Evolutionary conservation across 2,113 vertebrate genomes (phyloP).

Genomic region (Apistogramma diplotaenia): DNA sequence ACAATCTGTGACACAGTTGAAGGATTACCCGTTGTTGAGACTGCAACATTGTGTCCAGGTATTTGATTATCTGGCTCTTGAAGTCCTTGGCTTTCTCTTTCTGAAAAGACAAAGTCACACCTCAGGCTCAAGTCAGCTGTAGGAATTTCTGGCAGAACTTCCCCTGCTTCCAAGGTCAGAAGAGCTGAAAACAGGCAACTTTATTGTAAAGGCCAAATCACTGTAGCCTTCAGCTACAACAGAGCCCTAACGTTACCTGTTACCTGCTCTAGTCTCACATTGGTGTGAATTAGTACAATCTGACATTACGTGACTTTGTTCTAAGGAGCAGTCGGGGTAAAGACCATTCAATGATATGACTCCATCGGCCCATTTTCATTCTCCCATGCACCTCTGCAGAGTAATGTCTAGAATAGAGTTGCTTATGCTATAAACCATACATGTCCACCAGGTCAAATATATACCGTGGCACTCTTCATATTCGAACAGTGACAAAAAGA

Average conservation of each 20-base stretch:
- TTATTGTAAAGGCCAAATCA: background rate
- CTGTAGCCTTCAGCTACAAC: background rate
- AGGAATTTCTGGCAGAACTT: background rate
- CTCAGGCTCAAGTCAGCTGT: background rate
- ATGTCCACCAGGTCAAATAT: background rate
- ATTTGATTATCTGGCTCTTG: constrained; percentile 89
- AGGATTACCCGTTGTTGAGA: constrained; percentile 90
- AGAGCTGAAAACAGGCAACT: background rate
- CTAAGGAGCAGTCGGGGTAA: too few species aligned
- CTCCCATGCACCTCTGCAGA: too few species aligned
- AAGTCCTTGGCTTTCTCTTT: constrained; percentile 96
- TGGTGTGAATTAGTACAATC: background rate
- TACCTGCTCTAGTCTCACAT: background rate
- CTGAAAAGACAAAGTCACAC: constrained; percentile 67
- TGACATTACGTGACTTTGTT: background rate
- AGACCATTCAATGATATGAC: too few species aligned
- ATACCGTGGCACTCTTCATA: background rate
- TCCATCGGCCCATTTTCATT: too few species aligned
- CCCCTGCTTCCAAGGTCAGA: background rate
- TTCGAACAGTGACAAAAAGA: background rate
- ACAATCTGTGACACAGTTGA: background rate
- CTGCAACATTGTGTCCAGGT: constrained; percentile 87
- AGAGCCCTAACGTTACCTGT: background rate
- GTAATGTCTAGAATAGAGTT: background rate
- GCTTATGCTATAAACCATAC: background rate